Evolutionary conservation across 2,113 vertebrate genomes (phyloP).

Genomic region (Nerophis ophidion): DNA sequence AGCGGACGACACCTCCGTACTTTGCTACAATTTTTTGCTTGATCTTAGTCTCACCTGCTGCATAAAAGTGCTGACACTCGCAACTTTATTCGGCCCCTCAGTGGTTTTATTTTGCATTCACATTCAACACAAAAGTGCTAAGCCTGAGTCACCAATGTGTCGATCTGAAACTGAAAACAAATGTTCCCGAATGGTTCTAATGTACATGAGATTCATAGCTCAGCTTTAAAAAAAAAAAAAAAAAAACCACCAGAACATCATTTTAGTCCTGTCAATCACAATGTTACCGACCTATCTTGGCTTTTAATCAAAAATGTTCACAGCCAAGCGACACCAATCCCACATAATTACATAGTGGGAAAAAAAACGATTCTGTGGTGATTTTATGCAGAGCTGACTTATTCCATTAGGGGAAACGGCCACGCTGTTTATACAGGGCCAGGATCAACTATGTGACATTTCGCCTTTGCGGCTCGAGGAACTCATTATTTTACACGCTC

Average conservation of each 20-base stretch:
- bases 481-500: conserved; percentile 39
- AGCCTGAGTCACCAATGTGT: no score
- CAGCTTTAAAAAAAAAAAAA: conserved; percentile 9
- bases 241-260: conserved; percentile 2
- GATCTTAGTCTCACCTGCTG: no score
- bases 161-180: no score
- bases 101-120: no score
- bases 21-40: no score
- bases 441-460: conserved; percentile 60
- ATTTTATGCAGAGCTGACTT: conserved; percentile 33
- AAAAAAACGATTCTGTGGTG: conserved; percentile 21
- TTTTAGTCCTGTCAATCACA: conserved; percentile 11
- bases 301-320: conserved; percentile 30
- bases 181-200: background rate
- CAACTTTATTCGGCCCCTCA: no score
- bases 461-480: conserved; percentile 36
- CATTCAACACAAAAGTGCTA: no score
- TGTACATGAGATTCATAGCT: conserved; percentile 1
- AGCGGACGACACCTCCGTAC: no score
- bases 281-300: conserved; percentile 7
- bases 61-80: no score
- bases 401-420: conserved; percentile 43
- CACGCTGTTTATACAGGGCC: conserved; percentile 54
- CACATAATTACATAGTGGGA: conserved; percentile 5
- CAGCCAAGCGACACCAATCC: conserved; percentile 11